Evolutionary conservation across 2,113 vertebrate species (phyloP).

Genomic region (Pteruthius melanotis): DNA sequence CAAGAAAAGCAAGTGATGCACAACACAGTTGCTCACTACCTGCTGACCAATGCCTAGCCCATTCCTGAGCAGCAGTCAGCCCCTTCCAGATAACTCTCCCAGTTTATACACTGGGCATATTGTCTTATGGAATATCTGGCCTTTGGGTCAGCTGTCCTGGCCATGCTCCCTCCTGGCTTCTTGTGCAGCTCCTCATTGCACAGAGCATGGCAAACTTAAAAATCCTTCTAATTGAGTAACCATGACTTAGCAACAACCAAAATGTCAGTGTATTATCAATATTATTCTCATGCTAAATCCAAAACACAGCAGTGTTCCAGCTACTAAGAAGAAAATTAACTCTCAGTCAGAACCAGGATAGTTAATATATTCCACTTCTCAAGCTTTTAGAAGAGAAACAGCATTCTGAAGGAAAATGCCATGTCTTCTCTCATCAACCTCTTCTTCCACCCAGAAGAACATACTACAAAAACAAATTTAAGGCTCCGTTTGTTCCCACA

Average conservation of each 20-base stretch:
- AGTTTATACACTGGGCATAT: background rate
- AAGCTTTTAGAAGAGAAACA: background rate
- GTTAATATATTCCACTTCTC: background rate
- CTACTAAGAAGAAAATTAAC: background rate
- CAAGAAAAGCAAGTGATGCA: background rate
- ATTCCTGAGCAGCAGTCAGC: background rate
- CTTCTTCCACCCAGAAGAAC: background rate
- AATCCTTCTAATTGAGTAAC: background rate
- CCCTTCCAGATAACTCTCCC: background rate
- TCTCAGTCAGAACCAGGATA: background rate
- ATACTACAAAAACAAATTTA: background rate
- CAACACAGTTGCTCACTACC: background rate
- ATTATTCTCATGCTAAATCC: background rate
- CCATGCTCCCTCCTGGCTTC: background rate
- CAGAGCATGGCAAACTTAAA: background rate
- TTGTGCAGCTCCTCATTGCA: background rate
- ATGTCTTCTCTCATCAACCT: background rate
- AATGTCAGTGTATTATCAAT: background rate
- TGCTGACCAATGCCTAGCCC: background rate
- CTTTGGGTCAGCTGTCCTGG: background rate
- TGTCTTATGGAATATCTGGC: background rate
- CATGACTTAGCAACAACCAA: background rate
- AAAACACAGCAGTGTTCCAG: background rate
- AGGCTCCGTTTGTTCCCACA: background rate
- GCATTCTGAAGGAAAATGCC: background rate